Evolutionary conservation across 37 sponge, comb jelly and placozoan species (phyloP), one percentile per base, ranked within the genome.

Genomic region (Chondrilla cf. caribensis): DNA sequence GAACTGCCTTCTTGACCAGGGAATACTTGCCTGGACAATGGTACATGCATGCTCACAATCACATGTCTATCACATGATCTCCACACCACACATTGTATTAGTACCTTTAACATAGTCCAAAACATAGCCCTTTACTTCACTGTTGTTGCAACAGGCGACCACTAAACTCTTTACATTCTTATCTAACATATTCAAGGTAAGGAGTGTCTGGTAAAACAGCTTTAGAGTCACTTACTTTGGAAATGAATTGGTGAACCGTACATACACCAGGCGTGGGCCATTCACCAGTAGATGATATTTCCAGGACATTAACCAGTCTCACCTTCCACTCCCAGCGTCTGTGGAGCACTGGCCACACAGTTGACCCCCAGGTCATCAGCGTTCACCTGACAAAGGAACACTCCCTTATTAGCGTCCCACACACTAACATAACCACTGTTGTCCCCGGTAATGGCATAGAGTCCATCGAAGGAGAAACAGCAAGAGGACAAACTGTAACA

Each of bases 361-460:
- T 84, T 89, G 17, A 93, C 86, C 15, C 93, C 93, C 39, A 89
- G 40, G 36, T 93, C 90, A 33, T 93, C 84, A 25, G 66, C 79
- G 7, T 21, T 79, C 24, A 54, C 58, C 0, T 68, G 43, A 1
- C 31, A 26, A 31, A 85, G 28, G 24, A 24, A 36, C 3, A 37
- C 38, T 0, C 78, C 70, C 0, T 59, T 39, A 82, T 76, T 82
- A 24, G 47, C 78, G 70, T 93, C 85, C 58, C 77, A 93, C 57
- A 89, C 68, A 36, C 83, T 39, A 9, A 93, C 0, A 21, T 89
- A 81, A 15, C 93, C 93, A 57, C 57, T 54, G 44, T 41, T 81
- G 47, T 43, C 84, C 0, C 93, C 90, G 3, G 87, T 84, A 24
- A 80, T 82, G 41, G 88, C 70, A 11, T 86, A 38, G 82, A 79